Percentiles rank a stretch among this genome's conserved stretches.
Conservation (phyloP, 2,888 invertebrate species). For the Eristalis intricaria region DNA sequence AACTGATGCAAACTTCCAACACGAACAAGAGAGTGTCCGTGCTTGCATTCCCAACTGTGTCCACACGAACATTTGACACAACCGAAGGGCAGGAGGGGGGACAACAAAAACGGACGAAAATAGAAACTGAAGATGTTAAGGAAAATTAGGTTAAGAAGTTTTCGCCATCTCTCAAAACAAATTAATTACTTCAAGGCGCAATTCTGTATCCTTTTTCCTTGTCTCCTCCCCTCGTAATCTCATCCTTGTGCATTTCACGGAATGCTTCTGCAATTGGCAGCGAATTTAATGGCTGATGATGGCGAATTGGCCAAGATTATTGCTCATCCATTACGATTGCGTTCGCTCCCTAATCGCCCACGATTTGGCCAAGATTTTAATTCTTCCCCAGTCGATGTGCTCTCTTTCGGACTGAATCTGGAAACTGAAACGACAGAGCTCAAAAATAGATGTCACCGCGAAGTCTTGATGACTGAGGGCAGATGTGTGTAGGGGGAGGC, state of each 20-base stretch:
- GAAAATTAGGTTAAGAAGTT: slow-evolving; percentile 61
- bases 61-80: not conserved
- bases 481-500: slow-evolving; percentile 36
- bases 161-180: slow-evolving; percentile 25
- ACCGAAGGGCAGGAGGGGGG: not conserved
- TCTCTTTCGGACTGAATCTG: not conserved
- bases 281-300: slow-evolving; percentile 48
- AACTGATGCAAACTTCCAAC: no score
- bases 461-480: not conserved
- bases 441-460: slow-evolving; percentile 20
- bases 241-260: not conserved
- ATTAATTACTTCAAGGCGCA: slow-evolving; percentile 43
- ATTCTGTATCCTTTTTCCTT: not conserved
- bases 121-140: not conserved
- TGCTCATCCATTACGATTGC: slow-evolving; percentile 42
- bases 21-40: not conserved
- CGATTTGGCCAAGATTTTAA: slow-evolving; percentile 43
- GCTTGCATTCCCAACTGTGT: not conserved
- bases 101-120: not conserved
- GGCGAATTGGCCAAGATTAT: slow-evolving; percentile 59
- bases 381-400: not conserved
- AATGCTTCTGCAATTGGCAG: slow-evolving; percentile 34
- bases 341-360: slow-evolving; percentile 31
- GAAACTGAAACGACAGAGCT: no score
- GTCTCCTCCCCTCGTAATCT: not conserved